Conservation (phyloP, 2,113 vertebrate genomes). For the Melospiza melodia region DNA sequence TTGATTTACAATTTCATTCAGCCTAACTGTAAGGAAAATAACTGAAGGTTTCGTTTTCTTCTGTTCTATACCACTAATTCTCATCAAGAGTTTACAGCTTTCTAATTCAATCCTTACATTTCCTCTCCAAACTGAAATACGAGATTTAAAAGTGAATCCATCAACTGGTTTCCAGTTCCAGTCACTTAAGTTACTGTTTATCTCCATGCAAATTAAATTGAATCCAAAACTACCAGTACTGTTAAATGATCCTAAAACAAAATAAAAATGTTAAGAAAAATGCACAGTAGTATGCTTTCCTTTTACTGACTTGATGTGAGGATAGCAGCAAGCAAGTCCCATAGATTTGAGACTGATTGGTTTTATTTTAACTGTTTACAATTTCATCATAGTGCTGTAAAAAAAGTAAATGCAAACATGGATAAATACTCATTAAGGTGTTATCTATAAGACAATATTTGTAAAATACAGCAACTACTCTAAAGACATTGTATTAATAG, state of each 20-base stretch:
- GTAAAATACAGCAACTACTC: background rate
- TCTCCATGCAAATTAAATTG: slow-evolving; percentile 44
- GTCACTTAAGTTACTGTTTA: slow-evolving; percentile 52
- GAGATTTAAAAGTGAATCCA: slow-evolving; percentile 22
- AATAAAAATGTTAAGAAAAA: slow-evolving; percentile 28
- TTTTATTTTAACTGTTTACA: background rate
- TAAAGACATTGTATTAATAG: background rate
- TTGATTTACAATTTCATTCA: slow-evolving; percentile 68
- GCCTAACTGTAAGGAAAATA: slow-evolving; percentile 42
- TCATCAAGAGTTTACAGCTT: slow-evolving; percentile 43
- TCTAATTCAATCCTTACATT: slow-evolving; percentile 36
- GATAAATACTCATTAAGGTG: background rate
- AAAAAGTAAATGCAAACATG: background rate
- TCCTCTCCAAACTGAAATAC: slow-evolving; percentile 1
- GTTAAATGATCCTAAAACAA: slow-evolving; percentile 36
- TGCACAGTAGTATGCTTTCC: background rate
- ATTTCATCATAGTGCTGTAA: background rate
- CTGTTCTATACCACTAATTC: slow-evolving; percentile 48
- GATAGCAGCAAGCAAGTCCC: background rate
- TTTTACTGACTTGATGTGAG: slow-evolving; percentile 2
- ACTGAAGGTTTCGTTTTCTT: slow-evolving; percentile 45
- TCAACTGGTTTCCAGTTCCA: slow-evolving; percentile 32
- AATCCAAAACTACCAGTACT: slow-evolving; percentile 41
- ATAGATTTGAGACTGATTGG: background rate
- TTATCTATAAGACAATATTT: background rate